phyloP scores from a whole-genome alignment of 2,888 invertebrate species.

The Plusia festucae region DNA sequence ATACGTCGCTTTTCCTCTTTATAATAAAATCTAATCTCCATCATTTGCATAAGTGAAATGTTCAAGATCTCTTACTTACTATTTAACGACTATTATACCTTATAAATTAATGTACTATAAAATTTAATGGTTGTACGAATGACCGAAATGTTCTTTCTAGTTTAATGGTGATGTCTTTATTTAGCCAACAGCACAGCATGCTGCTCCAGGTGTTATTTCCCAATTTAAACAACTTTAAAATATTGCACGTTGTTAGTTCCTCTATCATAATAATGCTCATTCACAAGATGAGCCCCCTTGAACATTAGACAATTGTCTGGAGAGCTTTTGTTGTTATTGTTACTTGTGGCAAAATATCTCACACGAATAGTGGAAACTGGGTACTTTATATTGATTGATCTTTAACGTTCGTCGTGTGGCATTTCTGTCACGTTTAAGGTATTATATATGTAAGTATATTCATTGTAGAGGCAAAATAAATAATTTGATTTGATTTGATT shows the following conservation, averaged over 20 bases:
- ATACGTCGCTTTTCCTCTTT: background rate
- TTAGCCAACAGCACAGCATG: conserved; percentile 57
- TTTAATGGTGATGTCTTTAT: conserved; percentile 36
- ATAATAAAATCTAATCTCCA: background rate
- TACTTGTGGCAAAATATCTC: conserved; percentile 25
- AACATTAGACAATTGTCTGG: conserved; percentile 30
- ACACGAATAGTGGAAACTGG: conserved; percentile 19
- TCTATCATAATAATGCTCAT: conserved; percentile 22
- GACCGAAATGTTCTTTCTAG: conserved; percentile 26
- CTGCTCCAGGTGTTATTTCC: conserved; percentile 48
- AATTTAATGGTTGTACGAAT: conserved; percentile 16
- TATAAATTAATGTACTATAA: conserved; percentile 5
- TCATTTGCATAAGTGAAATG: conserved; percentile 3
- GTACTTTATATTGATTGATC: conserved; percentile 14
- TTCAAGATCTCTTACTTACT: background rate
- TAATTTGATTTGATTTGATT: no score
- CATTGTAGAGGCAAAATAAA: no score
- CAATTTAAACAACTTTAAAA: conserved; percentile 38
- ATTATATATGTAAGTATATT: background rate
- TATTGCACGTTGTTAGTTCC: conserved; percentile 26
- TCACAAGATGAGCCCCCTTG: conserved; percentile 27
- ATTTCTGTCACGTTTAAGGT: background rate
- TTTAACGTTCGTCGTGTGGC: background rate
- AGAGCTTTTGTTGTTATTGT: conserved; percentile 14
- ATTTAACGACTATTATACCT: conserved; percentile 2